Conservation (phyloP, 1,140 invertebrate species). For the Rhopalosiphum padi region DNA sequence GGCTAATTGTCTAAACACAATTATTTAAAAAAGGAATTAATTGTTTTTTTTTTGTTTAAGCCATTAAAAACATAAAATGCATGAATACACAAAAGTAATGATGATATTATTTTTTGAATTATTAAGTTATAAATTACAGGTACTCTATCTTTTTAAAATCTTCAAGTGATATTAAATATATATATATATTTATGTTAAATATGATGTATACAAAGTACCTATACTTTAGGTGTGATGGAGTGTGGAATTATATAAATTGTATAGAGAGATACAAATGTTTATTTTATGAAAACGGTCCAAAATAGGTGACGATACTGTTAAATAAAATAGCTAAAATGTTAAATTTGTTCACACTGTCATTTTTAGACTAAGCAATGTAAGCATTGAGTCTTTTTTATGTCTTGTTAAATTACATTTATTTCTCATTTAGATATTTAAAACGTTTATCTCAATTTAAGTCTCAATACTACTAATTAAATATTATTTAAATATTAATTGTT, state of each 20-base stretch:
- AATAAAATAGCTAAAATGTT: not conserved
- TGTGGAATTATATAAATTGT: not conserved
- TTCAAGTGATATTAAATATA: not conserved
- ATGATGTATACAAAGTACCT: not conserved
- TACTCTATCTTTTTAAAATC: not conserved
- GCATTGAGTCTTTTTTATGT: not conserved
- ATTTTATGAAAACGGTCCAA: not conserved
- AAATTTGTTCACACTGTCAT: not conserved
- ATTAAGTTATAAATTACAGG: not conserved
- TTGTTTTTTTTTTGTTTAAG: not conserved
- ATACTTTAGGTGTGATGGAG: not conserved
- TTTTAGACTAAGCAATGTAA: not conserved
- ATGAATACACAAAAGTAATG: not conserved
- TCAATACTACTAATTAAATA: no score
- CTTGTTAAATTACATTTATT: not conserved
- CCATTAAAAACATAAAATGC: not conserved
- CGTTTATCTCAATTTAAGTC: not conserved
- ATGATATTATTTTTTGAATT: not conserved
- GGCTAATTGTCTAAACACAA: not conserved
- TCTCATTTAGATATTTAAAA: not conserved
- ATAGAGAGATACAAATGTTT: not conserved
- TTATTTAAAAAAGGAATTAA: not conserved
- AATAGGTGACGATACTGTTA: not conserved
- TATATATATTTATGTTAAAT: no score
- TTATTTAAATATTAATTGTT: no score